These are phyloP conservation scores for Drosophila birchii DNA, from an alignment of 2,888 invertebrate genomes.

Conservation along the genomic window DNA sequence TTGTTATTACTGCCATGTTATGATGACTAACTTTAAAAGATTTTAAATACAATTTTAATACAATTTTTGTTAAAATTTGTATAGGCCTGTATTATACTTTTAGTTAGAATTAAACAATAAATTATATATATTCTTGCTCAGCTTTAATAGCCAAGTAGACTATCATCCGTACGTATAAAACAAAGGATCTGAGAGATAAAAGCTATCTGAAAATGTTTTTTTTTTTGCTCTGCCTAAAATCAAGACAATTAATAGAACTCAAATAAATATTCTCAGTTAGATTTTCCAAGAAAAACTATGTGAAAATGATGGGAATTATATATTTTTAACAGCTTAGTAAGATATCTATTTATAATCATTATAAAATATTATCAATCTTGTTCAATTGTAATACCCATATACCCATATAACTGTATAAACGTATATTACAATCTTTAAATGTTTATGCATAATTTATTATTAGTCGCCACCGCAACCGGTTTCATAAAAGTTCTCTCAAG, in stretches of 20 bases:
- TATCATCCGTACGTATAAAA: no score
- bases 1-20: not conserved
- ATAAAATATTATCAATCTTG: not conserved
- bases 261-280: no score
- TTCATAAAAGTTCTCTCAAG: slow-evolving; percentile 13
- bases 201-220: no score
- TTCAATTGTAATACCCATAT: not conserved
- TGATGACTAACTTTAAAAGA: slow-evolving; percentile 4
- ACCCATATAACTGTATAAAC: not conserved
- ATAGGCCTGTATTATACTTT: not conserved
- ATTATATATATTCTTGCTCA: no score
- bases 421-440: slow-evolving; percentile 3
- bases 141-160: not conserved
- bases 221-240: no score
- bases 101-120: not conserved
- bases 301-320: no score
- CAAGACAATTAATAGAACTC: no score
- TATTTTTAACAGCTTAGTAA: no score
- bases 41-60: not conserved
- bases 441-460: slow-evolving; percentile 1
- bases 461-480: slow-evolving; percentile 18
- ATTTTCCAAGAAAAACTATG: no score
- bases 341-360: slow-evolving; percentile 1
- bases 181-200: no score
- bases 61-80: not conserved